Conservation (phyloP, 2,888 invertebrate species). For the Scaptodrosophila latifasciaeformis region DNA sequence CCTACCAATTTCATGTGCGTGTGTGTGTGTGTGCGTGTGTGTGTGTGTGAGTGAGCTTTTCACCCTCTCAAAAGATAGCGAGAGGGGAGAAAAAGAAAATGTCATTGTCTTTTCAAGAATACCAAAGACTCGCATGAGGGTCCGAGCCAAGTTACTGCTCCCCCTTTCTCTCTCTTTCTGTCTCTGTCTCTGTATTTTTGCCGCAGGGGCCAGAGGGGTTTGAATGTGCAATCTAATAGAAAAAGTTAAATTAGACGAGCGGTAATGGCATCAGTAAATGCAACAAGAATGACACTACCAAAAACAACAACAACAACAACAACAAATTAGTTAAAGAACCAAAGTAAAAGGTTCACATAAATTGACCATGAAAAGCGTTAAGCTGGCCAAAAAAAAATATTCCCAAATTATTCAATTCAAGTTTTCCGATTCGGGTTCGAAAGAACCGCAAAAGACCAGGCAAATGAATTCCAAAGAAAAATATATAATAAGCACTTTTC, state of each 20-base stretch:
- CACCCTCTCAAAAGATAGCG: constrained; percentile 2
- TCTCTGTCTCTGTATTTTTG: constrained; percentile 16
- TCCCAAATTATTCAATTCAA: too few relatives aligned
- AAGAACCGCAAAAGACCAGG: too few relatives aligned
- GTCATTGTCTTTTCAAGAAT: constrained; percentile 55
- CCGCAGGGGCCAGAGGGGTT: constrained; percentile 17
- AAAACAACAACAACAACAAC: too few relatives aligned
- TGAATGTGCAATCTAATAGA: constrained; percentile 63
- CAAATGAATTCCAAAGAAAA: too few relatives aligned
- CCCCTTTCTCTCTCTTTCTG: neutral
- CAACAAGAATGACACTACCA: neutral
- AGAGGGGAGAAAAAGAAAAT: constrained; percentile 17
- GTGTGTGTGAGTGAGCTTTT: too few relatives aligned
- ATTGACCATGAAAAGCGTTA: constrained; percentile 12
- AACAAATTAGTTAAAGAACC: too few relatives aligned
- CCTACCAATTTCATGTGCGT: too few relatives aligned
- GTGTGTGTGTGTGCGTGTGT: too few relatives aligned
- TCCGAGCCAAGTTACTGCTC: neutral
- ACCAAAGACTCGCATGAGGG: constrained; percentile 18
- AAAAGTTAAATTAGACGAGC: constrained; percentile 68
- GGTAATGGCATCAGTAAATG: neutral
- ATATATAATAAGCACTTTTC: too few relatives aligned
- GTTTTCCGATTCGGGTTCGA: too few relatives aligned
- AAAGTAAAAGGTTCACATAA: too few relatives aligned
- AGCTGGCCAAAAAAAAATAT: neutral